Evolutionary conservation across 92 coral and sea anemone genomes (phyloP), one percentile per base, ranked within the genome.

Genomic region (Umimayanthus chanpuru): DNA sequence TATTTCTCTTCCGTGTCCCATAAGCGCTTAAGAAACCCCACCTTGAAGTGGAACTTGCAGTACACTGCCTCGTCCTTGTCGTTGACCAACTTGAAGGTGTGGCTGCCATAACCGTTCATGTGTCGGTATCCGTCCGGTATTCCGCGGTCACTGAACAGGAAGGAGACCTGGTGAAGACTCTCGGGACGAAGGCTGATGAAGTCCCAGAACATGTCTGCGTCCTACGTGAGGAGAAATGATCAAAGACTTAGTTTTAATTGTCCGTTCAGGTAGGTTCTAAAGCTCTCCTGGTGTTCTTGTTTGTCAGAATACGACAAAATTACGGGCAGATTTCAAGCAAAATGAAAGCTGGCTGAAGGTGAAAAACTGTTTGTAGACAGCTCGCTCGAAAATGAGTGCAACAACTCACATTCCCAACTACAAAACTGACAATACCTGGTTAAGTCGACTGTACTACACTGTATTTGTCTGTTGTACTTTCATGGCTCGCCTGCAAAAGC

Each of bases 121-220:
- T 88, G 90, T 21, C 73, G 41, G 75, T 88, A 79, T 2, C 90
- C 90, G 50, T 88, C 90, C 5, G 90, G 90, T 5, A 88, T 88
- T 16, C 90, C 90, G 9, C 90, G 64, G 67, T 88, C 90, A 20
- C 82, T 61, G 67, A 88, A 88, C 64, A 88, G 66, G 61, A 88
- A 73, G 11, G 77, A 64, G 8, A 88, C 86, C 68, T 73, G 81
- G 50, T 88, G 90, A 26, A 79, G 78, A 29, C 65, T 64, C 68
- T 88, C 90, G 3, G 81, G 75, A 38, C 90, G 90, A 25, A 79
- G 77, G 20, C 78, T 88, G 55, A 88, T 80, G 86, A 88, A 88
- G 50, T 88, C 90, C 90, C 90, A 88, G 75, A 88, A 88, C 86
- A 79, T 79, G 30, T 88, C 85, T 49, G 90, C 86, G 30, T 88